A percentile compares a stretch with the other conserved stretches of the same genome.
Evolutionary conservation across 2,797 vertebrate species (phyloP).

Genomic region (Halcyon smyrnensis): DNA sequence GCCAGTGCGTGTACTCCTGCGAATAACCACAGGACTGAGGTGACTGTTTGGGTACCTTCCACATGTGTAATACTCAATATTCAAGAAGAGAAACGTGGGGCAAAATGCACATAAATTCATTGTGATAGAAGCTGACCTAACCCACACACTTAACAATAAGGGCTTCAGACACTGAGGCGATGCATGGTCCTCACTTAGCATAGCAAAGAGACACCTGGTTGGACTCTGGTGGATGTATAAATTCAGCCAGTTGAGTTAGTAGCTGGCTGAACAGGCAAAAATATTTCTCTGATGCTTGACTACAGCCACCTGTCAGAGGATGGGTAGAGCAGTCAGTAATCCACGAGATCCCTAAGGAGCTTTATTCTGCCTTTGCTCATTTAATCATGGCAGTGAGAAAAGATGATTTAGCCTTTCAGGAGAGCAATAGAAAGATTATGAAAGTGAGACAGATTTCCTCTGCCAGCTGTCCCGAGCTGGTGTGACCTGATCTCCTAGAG

Average conservation of each 20-base stretch:
- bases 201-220: not conserved
- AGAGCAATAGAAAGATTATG: accelerated
- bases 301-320: constrained; percentile 49
- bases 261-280: not conserved
- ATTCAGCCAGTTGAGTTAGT: not conserved
- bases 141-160: not conserved
- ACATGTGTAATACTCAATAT: not conserved
- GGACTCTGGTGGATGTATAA: not conserved
- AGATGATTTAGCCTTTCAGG: not conserved
- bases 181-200: not conserved
- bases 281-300: constrained; percentile 12
- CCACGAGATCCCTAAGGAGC: not conserved
- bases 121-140: not conserved
- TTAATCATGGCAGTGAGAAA: accelerated
- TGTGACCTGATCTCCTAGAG: not conserved
- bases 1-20: accelerated
- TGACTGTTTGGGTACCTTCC: not conserved
- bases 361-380: not conserved
- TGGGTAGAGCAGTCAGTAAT: constrained; percentile 13
- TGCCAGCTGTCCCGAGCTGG: not conserved
- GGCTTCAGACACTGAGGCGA: not conserved
- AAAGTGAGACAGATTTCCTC: not conserved
- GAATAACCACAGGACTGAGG: not conserved
- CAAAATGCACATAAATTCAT: not conserved
- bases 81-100: not conserved